Evolutionary conservation across 2,113 vertebrate genomes (phyloP).

Genomic region (Neogale vison): DNA sequence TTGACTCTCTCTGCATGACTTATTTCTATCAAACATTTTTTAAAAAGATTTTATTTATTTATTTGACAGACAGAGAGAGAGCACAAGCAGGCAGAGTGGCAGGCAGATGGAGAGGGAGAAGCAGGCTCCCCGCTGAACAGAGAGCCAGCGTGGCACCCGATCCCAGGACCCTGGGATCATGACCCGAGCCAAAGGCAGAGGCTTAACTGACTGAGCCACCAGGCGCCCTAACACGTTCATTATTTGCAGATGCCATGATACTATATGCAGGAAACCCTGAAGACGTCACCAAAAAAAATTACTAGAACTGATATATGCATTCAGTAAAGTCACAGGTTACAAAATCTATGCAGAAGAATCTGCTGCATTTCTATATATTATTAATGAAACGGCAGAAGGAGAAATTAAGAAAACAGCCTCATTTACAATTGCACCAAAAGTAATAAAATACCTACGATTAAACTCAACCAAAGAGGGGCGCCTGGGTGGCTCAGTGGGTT

Average conservation of each 20-base stretch:
- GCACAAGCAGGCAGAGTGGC: too few species aligned
- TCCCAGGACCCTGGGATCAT: too few species aligned
- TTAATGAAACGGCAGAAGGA: neutral
- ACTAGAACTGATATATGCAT: neutral
- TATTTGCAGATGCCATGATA: neutral
- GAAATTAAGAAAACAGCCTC: neutral
- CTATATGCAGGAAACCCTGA: neutral
- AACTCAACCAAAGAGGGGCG: neutral
- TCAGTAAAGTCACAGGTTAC: neutral
- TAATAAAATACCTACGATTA: neutral
- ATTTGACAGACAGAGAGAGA: too few species aligned
- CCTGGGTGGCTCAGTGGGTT: too few species aligned
- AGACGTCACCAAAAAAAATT: neutral
- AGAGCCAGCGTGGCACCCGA: too few species aligned
- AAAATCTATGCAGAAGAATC: neutral
- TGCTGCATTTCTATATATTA: neutral
- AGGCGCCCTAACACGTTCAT: neutral
- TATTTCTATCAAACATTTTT: neutral
- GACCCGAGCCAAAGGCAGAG: too few species aligned
- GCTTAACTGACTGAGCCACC: too few species aligned
- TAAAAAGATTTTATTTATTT: too few species aligned
- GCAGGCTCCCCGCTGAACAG: too few species aligned
- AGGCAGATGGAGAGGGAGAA: too few species aligned
- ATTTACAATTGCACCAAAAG: neutral
- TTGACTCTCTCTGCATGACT: too few species aligned